phyloP scores from a whole-genome alignment of 1,140 invertebrate genomes.

The Calycopis cecrops region DNA sequence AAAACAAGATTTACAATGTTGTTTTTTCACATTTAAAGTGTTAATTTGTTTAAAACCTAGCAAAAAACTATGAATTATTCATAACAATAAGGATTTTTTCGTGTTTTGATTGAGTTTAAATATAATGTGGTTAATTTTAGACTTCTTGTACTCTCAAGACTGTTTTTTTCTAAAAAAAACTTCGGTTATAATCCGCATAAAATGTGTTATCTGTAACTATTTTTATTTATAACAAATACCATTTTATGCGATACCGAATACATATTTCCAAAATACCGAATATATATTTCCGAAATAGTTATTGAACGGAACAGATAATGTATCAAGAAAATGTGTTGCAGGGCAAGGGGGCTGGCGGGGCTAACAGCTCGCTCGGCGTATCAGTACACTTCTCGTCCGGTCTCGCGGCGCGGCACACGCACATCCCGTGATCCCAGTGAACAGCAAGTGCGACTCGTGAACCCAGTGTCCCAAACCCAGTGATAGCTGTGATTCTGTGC shows the following conservation, averaged over 20 bases:
- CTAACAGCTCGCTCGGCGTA: constrained; percentile 42
- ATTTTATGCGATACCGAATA: not conserved
- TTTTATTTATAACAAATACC: too few relatives aligned
- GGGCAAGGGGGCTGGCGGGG: constrained; percentile 63
- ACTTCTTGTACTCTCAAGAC: too few relatives aligned
- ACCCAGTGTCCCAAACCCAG: constrained; percentile 36
- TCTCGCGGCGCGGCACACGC: constrained; percentile 60
- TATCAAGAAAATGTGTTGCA: constrained; percentile 41
- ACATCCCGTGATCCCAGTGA: constrained; percentile 44
- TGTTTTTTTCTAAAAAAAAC: too few relatives aligned
- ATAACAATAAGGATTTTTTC: too few relatives aligned
- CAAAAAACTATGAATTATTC: too few relatives aligned
- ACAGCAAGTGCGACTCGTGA: constrained; percentile 34
- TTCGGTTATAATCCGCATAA: too few relatives aligned
- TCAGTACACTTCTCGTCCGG: constrained; percentile 54
- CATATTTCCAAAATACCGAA: constrained; percentile 5
- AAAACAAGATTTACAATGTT: too few relatives aligned
- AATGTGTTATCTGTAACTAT: too few relatives aligned
- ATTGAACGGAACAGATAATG: constrained; percentile 22
- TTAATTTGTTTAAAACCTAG: too few relatives aligned
- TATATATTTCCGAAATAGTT: constrained; percentile 12
- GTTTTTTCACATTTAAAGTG: too few relatives aligned
- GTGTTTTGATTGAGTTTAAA: too few relatives aligned
- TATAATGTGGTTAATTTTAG: too few relatives aligned
- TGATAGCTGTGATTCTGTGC: constrained; percentile 58